Conservation (phyloP, 2,113 vertebrate species). For the Scolopax mira region DNA sequence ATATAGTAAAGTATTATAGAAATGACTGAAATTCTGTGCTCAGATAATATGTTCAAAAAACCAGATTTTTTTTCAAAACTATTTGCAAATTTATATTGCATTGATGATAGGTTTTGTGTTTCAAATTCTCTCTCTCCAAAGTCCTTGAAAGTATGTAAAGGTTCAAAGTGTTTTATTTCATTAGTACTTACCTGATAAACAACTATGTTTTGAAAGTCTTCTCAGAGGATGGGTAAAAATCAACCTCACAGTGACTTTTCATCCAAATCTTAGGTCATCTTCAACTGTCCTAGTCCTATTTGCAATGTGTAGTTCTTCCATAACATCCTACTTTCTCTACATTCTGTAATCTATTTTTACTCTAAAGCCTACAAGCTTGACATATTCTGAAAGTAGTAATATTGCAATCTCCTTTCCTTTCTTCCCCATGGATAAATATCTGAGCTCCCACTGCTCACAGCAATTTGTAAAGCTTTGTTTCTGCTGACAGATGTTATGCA, state of each 20-base stretch:
- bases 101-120: not conserved
- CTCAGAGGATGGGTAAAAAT: not conserved
- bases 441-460: not conserved
- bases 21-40: not conserved
- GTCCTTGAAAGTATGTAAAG: not conserved
- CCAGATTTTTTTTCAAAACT: not conserved
- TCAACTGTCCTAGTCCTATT: not conserved
- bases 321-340: not conserved
- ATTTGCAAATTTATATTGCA: not conserved
- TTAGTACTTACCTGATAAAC: not conserved
- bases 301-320: not conserved
- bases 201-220: not conserved
- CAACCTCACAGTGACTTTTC: not conserved
- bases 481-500: not conserved
- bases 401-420: not conserved
- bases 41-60: not conserved
- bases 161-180: not conserved
- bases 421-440: not conserved
- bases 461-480: constrained; percentile 9
- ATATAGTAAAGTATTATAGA: no score
- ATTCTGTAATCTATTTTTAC: not conserved
- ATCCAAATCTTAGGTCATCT: not conserved
- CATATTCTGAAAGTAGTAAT: not conserved
- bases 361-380: not conserved
- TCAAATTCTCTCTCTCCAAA: not conserved